Conservation (phyloP, 1,140 invertebrate species). For the Lycorma delicatula region DNA sequence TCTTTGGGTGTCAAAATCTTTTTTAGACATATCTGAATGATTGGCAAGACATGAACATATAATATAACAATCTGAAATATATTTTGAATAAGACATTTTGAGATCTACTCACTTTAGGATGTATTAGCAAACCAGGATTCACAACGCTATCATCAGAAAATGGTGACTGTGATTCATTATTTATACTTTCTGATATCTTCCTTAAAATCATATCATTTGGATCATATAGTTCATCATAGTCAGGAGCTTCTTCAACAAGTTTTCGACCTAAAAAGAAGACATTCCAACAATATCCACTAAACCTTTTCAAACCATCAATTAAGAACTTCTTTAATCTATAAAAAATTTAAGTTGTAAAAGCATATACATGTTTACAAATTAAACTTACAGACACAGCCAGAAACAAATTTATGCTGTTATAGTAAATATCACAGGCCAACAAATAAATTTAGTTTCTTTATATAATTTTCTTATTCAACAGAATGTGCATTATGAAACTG, state of each 20-base stretch:
- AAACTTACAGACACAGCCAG: too few relatives aligned
- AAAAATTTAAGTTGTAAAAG: too few relatives aligned
- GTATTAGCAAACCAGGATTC: constrained; percentile 16
- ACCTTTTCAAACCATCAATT: too few relatives aligned
- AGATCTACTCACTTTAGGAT: background rate
- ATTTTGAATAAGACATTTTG: background rate
- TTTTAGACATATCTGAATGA: background rate
- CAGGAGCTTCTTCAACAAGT: constrained; percentile 40
- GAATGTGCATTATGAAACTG: too few relatives aligned
- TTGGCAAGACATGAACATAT: background rate
- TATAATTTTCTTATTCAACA: too few relatives aligned
- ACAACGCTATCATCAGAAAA: constrained; percentile 18
- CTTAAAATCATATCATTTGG: constrained; percentile 13
- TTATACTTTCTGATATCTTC: constrained; percentile 13
- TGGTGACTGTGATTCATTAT: constrained; percentile 2
- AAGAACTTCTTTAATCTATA: too few relatives aligned
- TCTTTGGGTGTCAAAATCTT: background rate
- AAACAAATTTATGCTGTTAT: too few relatives aligned
- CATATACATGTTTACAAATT: too few relatives aligned
- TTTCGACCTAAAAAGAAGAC: constrained; percentile 34
- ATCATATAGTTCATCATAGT: constrained; percentile 28
- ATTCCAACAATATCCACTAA: too few relatives aligned
- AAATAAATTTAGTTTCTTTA: too few relatives aligned
- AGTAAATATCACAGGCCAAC: too few relatives aligned
- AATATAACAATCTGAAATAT: background rate